phyloP scores from a whole-genome alignment of 2,797 vertebrate species.

The Protonibea diacanthus region DNA sequence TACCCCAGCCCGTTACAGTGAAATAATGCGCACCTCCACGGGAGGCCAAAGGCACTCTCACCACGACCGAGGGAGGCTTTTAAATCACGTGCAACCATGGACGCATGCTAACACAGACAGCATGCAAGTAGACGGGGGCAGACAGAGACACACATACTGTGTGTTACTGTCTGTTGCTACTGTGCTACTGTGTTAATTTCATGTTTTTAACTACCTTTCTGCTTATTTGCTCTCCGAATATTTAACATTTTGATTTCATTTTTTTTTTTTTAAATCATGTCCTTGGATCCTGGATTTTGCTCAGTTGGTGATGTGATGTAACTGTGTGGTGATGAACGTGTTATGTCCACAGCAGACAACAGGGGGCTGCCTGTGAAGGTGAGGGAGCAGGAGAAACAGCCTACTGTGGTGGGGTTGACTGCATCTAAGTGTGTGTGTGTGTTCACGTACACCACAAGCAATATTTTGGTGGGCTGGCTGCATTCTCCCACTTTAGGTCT shows the following conservation, averaged over 20 bases:
- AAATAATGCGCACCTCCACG: conserved; percentile 68
- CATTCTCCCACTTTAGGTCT: not conserved
- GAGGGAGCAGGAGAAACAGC: not conserved
- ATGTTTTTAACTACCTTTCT: no score
- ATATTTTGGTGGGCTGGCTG: not conserved
- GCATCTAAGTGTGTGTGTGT: not conserved
- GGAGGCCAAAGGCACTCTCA: conserved; percentile 74
- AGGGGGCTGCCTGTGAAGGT: conserved; percentile 11
- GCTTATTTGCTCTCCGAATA: not conserved
- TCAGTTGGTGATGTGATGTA: not conserved
- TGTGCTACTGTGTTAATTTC: no score
- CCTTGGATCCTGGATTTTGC: no score
- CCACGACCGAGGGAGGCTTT: conserved; percentile 54
- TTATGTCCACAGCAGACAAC: conserved; percentile 20
- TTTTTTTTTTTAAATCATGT: no score
- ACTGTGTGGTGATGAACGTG: not conserved
- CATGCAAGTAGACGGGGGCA: not conserved
- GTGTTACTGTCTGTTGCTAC: not conserved
- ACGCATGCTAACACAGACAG: not conserved
- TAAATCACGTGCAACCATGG: conserved; percentile 66
- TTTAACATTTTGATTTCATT: not conserved
- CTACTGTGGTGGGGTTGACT: not conserved
- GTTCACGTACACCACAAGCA: no score
- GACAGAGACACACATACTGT: not conserved
- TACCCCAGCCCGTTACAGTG: conserved; percentile 62